phyloP scores from a whole-genome alignment of 2,797 vertebrate genomes.

The Brachyalestes nurse region DNA sequence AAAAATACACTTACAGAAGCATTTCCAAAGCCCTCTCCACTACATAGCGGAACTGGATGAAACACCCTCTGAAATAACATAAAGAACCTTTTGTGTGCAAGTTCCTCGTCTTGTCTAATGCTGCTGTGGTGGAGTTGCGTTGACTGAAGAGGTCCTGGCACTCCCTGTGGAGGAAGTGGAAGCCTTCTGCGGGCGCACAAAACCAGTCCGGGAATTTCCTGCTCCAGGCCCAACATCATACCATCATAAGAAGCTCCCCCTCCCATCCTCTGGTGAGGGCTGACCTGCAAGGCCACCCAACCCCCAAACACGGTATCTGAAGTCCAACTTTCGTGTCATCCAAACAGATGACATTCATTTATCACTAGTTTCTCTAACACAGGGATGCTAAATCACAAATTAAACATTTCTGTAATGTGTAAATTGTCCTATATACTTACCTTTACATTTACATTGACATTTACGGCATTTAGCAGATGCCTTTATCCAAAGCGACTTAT shows the following conservation, averaged over 20 bases:
- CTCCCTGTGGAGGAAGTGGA: constrained; percentile 68
- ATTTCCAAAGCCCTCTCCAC: not conserved
- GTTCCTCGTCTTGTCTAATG: constrained; percentile 7
- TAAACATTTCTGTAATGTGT: too few relatives aligned
- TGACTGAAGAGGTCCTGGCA: constrained; percentile 52
- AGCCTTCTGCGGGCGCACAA: constrained; percentile 61
- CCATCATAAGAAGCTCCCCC: constrained; percentile 69
- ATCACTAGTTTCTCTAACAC: not conserved
- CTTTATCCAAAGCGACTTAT: too few relatives aligned
- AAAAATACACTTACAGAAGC: not conserved
- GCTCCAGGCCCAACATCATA: constrained; percentile 59
- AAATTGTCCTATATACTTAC: too few relatives aligned
- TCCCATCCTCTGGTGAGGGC: constrained; percentile 4
- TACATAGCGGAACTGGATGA: not conserved
- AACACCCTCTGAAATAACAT: constrained; percentile 29
- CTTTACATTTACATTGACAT: too few relatives aligned
- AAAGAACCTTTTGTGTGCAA: not conserved
- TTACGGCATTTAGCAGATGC: too few relatives aligned
- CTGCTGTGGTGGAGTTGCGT: constrained; percentile 5
- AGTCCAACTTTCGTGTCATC: not conserved
- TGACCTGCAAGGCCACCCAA: constrained; percentile 5
- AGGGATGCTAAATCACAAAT: too few relatives aligned
- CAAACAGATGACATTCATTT: not conserved
- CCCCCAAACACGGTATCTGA: not conserved
- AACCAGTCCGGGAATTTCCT: constrained; percentile 67